Evolutionary conservation across 2,888 invertebrate species (phyloP), one percentile per base, ranked within the genome.

Genomic region (Thereva nobilitata): DNA sequence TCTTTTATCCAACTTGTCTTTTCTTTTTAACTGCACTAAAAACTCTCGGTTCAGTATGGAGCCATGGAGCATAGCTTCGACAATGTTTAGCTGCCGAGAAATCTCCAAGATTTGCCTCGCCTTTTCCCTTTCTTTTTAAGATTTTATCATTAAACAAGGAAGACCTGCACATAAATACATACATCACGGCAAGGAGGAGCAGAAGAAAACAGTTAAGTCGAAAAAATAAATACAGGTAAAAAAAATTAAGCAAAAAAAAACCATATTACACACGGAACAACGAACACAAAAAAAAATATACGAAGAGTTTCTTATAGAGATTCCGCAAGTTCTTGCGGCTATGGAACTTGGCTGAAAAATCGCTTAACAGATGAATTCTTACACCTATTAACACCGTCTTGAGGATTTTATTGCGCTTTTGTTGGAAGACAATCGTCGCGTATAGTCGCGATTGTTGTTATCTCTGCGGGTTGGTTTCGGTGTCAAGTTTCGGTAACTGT

Each of bases 301-400:
- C 49, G 50, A 61, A 41, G 40, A 61, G 49, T 49, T 50, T 61
- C 50, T 61, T 61, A 50, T 61, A 50, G 34, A 61, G 41, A 61
- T 61, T 61, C 61, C 41, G 49, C 61, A 50, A 49, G 61, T 50
- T 61, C 61, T 40, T 61, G 23, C 23, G 7, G 50, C 50, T 40
- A 10, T 61, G 61, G 37, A 41, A 40, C 40, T 61, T 41, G 40
- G 9, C 61, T 61, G 50, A 49, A 35, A 41, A 61, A 41, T 61
- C 40, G 61, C 61, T 61, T 61, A 61, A 61, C 61, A 61, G 61
- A 61, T 61, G 61, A 61, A 61, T 61, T 61, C 61, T 61, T 61
- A 61, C 61, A 61, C 61, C 61, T 61, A 61, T 61, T 61, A 61
- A 61, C 49, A 61, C 50, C 50, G 50, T 50, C 61, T 49, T 61